phyloP scores from a whole-genome alignment of 2,888 invertebrate genomes.

The Girardia tigrina region DNA sequence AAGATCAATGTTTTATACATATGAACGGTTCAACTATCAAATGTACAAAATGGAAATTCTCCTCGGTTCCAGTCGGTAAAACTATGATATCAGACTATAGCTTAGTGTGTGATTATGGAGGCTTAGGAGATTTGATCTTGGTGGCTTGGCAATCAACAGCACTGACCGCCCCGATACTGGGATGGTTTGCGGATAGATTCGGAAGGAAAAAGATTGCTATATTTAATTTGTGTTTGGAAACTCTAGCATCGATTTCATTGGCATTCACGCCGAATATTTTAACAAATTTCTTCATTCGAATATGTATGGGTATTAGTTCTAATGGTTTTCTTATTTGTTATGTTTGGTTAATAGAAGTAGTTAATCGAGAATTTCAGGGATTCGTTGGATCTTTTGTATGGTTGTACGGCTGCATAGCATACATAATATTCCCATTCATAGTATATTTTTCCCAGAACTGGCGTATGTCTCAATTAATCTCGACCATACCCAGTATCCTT shows the following conservation, averaged over 20 bases:
- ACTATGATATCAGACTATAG: too few species aligned
- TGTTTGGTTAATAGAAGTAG: constrained; percentile 9
- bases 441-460: background rate
- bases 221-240: constrained; percentile 12
- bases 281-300: background rate
- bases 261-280: background rate
- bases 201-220: background rate
- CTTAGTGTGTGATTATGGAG: too few species aligned
- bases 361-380: background rate
- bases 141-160: too few species aligned
- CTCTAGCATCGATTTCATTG: background rate
- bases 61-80: too few species aligned
- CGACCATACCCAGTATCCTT: background rate
- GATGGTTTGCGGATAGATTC: constrained; percentile 1
- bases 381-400: background rate
- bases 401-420: background rate
- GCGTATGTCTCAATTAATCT: background rate
- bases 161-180: too few species aligned
- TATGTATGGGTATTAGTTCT: background rate
- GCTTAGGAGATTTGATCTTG: too few species aligned
- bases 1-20: too few species aligned
- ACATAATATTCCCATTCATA: background rate
- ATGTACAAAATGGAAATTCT: too few species aligned
- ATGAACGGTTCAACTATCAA: too few species aligned
- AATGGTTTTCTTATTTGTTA: background rate